Evolutionary conservation across 64 coral and sea anemone genomes (phyloP).

Genomic region (Acropora tenuis): DNA sequence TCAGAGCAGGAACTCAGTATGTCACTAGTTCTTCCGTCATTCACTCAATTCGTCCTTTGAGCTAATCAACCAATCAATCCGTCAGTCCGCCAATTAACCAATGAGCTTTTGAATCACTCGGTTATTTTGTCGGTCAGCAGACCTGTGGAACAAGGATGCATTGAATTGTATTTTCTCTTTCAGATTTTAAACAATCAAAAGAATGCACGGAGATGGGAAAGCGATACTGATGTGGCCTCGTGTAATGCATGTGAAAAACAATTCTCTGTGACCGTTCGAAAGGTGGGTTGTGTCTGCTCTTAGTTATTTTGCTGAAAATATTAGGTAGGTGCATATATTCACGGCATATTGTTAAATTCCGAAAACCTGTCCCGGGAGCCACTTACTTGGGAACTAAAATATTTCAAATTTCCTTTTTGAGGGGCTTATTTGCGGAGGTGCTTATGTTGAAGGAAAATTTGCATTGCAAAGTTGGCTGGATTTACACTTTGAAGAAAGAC

Average conservation of each 20-base stretch:
- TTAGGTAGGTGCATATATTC: too few relatives aligned
- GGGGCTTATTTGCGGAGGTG: too few relatives aligned
- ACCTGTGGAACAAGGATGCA: neutral
- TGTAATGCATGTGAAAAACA: conserved; percentile 88
- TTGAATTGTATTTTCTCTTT: neutral
- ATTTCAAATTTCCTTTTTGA: too few relatives aligned
- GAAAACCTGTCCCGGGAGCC: too few relatives aligned
- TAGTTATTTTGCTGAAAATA: neutral
- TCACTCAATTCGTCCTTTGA: neutral
- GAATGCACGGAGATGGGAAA: conserved; percentile 90
- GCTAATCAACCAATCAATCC: neutral
- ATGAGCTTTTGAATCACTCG: neutral
- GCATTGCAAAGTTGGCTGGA: too few relatives aligned
- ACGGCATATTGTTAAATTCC: too few relatives aligned
- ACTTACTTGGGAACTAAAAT: too few relatives aligned
- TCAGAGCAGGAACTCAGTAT: too few relatives aligned
- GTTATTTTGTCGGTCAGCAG: neutral
- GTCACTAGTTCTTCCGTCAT: too few relatives aligned
- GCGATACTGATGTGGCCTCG: conserved; percentile 80
- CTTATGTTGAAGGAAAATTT: too few relatives aligned
- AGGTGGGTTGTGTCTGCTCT: conserved; percentile 46
- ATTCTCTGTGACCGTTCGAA: conserved; percentile 86
- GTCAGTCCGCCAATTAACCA: neutral
- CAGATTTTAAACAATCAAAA: conserved; percentile 88
- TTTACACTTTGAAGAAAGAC: too few relatives aligned